These are phyloP conservation scores for Podabrus alpinus DNA, from an alignment of 2,888 invertebrate species.

Conservation along the genomic window DNA sequence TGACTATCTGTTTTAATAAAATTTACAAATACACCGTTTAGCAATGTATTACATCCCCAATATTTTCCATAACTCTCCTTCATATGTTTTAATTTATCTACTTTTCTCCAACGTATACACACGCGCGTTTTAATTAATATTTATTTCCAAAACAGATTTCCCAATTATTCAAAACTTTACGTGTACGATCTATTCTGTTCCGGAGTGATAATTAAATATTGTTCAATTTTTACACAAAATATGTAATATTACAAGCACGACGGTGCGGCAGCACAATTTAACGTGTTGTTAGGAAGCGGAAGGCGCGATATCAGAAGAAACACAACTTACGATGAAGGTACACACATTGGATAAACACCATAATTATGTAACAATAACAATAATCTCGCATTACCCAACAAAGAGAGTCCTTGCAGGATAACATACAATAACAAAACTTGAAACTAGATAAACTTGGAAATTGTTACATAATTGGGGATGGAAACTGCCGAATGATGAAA, in stretches of 20 bases:
- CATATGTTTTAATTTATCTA: neutral
- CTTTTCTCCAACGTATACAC: neutral
- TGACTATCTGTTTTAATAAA: conserved; percentile 25
- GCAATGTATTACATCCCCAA: neutral
- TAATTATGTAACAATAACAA: neutral
- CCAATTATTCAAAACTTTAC: neutral
- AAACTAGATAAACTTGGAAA: neutral
- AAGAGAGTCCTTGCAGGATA: neutral
- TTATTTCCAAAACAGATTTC: neutral
- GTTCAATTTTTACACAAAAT: no score
- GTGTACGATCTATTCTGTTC: neutral
- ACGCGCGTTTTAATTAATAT: neutral
- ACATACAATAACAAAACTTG: neutral
- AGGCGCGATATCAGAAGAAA: neutral
- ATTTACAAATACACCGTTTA: conserved; percentile 8
- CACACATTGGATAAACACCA: neutral
- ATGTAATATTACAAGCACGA: neutral
- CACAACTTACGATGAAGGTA: neutral
- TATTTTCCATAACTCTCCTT: neutral
- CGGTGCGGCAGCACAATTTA: neutral
- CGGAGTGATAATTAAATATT: neutral
- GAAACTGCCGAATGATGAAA: neutral
- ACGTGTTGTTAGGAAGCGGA: neutral
- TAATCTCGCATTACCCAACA: neutral
- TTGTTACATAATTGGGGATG: neutral